Evolutionary conservation across 1,140 invertebrate species (phyloP), one percentile per base, ranked within the genome.

Genomic region (Microplitis mediator): DNA sequence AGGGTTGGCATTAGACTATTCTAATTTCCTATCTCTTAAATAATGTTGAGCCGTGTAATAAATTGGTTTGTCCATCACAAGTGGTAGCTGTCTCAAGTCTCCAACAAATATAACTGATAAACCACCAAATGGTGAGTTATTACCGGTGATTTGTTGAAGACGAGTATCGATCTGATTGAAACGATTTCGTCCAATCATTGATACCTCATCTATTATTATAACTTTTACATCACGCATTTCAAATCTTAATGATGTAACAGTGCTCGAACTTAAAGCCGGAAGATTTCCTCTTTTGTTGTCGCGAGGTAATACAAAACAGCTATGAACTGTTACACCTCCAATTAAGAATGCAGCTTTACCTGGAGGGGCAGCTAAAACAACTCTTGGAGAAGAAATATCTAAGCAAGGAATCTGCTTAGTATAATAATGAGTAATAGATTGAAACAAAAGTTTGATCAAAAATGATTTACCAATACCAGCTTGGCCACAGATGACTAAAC

Each of bases 201-300:
- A 81, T 23, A 86, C 78, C 78, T 86, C 82, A 77, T 86, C 84
- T 64, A 86, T 83, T 16, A 86, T 84, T 16, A 85, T 35, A 31
- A 84, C 34, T 78, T 82, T 78, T 31, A 80, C 16, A 64, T 81
- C 52, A 39, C 54, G 70, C 8, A 79, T 74, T 66, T 73, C 74
- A 34, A 16, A 34, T 68, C 73, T 14, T 9, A 81, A 68, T 39
- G 62, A 69, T 63, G 80, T 79, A 14, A 69, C 69, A 2, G 77
- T 51, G 50, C 77, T 75, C 9, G 68, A 32, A 61, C 61, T 61
- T 51, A 81, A 66, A 11, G 54, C n/a, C 36, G 51, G 51, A 32
- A 75, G 54, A 50, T 56, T 11, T n/a, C 71, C 60, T 23, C 52
- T 32, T 65, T 34, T 72, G 64, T 80, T 76, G 58, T 71, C 74